Evolutionary conservation across 2,888 invertebrate genomes (phyloP).

Genomic region (Flexamia atlantica): DNA sequence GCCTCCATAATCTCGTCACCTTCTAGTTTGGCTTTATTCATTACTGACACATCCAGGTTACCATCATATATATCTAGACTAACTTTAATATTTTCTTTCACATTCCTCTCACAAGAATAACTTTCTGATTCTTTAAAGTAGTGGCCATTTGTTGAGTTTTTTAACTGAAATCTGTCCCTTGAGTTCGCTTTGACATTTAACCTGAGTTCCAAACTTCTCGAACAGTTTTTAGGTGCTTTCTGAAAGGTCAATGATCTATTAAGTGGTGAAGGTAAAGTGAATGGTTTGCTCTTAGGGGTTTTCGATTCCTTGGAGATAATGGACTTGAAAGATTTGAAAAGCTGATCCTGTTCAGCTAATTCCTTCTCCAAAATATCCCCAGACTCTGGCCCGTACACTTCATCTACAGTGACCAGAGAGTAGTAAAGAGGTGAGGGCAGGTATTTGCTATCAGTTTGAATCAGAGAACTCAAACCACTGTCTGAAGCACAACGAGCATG

Average conservation of each 20-base stretch:
- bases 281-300: conserved; percentile 52
- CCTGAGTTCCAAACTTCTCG: conserved; percentile 8
- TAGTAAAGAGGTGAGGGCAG: conserved; percentile 69
- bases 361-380: conserved; percentile 76
- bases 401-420: conserved; percentile 70
- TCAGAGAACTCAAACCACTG: conserved; percentile 55
- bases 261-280: conserved; percentile 46
- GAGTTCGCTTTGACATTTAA: conserved; percentile 8
- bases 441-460: conserved; percentile 12
- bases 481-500: conserved; percentile 61
- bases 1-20: conserved; percentile 69
- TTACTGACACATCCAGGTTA: not conserved
- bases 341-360: conserved; percentile 77
- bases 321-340: conserved; percentile 77
- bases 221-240: not conserved
- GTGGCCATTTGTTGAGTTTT: not conserved
- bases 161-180: not conserved
- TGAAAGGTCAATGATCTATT: not conserved
- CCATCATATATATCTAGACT: conserved; percentile 17
- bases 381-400: conserved; percentile 74
- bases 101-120: not conserved
- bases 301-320: conserved; percentile 73
- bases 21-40: conserved; percentile 61
- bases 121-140: conserved; percentile 34
- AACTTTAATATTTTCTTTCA: not conserved